Conservation (phyloP, 2,113 vertebrate genomes). For the Eurypyga helias region DNA sequence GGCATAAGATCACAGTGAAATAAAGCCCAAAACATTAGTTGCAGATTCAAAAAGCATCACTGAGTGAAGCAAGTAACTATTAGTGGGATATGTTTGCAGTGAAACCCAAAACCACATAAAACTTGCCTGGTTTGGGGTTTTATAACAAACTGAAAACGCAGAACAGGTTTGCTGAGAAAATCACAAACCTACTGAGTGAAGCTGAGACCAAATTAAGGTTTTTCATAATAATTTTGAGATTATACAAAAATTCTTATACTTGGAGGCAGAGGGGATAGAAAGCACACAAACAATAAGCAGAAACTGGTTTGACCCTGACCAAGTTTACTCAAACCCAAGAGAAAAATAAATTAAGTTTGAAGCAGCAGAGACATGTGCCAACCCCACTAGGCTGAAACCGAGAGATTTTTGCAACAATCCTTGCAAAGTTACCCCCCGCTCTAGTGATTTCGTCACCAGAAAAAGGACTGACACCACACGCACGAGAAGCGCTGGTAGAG, state of each 20-base stretch:
- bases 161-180: slow-evolving; percentile 39
- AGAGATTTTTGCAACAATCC: slow-evolving; percentile 23
- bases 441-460: slow-evolving; percentile 9
- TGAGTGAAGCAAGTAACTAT: slow-evolving; percentile 17
- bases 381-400: not conserved
- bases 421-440: not conserved
- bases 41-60: slow-evolving; percentile 23
- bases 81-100: slow-evolving; percentile 41
- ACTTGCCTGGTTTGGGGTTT: slow-evolving; percentile 40
- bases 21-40: slow-evolving; percentile 11
- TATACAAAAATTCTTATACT: not conserved
- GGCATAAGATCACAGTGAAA: not conserved
- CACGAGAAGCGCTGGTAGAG: not conserved
- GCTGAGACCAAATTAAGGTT: slow-evolving; percentile 6
- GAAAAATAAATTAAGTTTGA: slow-evolving; percentile 27
- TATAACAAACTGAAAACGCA: slow-evolving; percentile 54
- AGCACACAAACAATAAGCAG: slow-evolving; percentile 30
- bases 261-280: not conserved
- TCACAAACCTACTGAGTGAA: not conserved
- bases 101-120: slow-evolving; percentile 62
- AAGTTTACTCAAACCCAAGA: slow-evolving; percentile 12
- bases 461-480: not conserved
- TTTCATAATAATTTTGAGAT: slow-evolving; percentile 9
- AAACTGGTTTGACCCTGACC: slow-evolving; percentile 17
- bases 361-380: not conserved